Evolutionary conservation across 2,797 vertebrate genomes (phyloP).

Genomic region (Danio aesculapii): DNA sequence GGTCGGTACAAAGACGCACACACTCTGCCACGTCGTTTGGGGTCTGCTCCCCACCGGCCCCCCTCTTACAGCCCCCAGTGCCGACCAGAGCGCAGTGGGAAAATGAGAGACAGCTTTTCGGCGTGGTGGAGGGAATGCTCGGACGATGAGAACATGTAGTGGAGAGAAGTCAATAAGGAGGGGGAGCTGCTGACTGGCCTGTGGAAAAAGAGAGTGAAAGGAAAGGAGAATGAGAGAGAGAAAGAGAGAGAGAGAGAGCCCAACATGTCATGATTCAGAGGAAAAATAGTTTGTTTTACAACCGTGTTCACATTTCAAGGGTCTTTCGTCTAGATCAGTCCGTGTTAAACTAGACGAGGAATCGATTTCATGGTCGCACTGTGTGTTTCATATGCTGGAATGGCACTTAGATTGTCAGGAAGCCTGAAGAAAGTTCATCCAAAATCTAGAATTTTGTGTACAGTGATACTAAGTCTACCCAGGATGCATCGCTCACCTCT

Average conservation of each 20-base stretch:
- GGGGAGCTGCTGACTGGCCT: conserved; percentile 55
- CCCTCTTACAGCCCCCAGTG: conserved; percentile 55
- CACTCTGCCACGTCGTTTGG: conserved; percentile 63
- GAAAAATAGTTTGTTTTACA: conserved; percentile 60
- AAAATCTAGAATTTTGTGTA: too few species aligned
- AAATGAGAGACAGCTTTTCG: conserved; percentile 65
- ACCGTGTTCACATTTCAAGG: conserved; percentile 56
- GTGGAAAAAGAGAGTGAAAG: conserved; percentile 58
- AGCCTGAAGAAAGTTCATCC: too few species aligned
- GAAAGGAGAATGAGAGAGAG: conserved; percentile 44
- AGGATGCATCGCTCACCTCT: too few species aligned
- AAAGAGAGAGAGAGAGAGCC: conserved; percentile 48
- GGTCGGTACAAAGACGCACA: conserved; percentile 34
- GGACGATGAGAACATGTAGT: conserved; percentile 67
- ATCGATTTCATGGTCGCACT: conserved; percentile 24
- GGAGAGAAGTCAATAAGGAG: conserved; percentile 52
- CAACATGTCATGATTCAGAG: conserved; percentile 61
- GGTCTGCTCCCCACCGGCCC: conserved; percentile 56
- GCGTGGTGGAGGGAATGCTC: conserved; percentile 63
- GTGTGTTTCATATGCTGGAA: background rate
- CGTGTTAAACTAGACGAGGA: conserved; percentile 43
- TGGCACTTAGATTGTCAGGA: background rate
- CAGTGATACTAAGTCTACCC: too few species aligned
- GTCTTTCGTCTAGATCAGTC: conserved; percentile 45
- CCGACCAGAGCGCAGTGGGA: conserved; percentile 55